These are phyloP conservation scores for Heliconius charithonia DNA, from an alignment of 2,888 invertebrate genomes.

Conservation along the genomic window DNA sequence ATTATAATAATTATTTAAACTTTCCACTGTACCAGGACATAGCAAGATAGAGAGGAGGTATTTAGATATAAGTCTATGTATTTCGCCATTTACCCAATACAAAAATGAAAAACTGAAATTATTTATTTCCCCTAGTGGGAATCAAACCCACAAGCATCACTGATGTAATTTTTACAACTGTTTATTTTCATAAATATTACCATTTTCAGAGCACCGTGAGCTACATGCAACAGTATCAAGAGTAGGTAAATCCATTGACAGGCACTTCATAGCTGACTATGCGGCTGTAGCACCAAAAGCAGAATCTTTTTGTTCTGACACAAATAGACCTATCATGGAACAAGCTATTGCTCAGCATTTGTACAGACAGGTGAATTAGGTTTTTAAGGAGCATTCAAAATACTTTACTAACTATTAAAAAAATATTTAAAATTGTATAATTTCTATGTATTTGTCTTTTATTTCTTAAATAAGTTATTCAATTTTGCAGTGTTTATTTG, in stretches of 20 bases:
- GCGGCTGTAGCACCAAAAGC: constrained; percentile 93
- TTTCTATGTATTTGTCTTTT: too few species aligned
- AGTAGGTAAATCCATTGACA: constrained; percentile 98
- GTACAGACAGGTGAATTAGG: constrained; percentile 89
- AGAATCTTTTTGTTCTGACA: constrained; percentile 89
- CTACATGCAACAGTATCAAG: constrained; percentile 89
- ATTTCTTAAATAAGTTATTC: too few species aligned
- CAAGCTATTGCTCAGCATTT: constrained; percentile 97
- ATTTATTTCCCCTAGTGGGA: not conserved
- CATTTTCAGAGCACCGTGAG: constrained; percentile 73
- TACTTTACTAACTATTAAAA: too few species aligned
- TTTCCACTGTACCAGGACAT: too few species aligned
- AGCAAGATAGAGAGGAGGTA: too few species aligned
- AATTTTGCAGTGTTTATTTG: too few species aligned
- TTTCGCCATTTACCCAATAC: too few species aligned
- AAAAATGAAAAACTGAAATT: too few species aligned
- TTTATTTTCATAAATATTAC: constrained; percentile 30
- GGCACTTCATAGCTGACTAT: constrained; percentile 96
- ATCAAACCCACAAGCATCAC: not conserved
- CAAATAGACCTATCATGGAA: constrained; percentile 81
- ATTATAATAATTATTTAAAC: not conserved
- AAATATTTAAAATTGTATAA: too few species aligned
- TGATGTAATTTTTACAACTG: not conserved
- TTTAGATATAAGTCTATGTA: too few species aligned
- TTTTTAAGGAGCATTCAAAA: not conserved